phyloP scores from a whole-genome alignment of 2,797 vertebrate genomes.

The Enteromius radiatus region DNA sequence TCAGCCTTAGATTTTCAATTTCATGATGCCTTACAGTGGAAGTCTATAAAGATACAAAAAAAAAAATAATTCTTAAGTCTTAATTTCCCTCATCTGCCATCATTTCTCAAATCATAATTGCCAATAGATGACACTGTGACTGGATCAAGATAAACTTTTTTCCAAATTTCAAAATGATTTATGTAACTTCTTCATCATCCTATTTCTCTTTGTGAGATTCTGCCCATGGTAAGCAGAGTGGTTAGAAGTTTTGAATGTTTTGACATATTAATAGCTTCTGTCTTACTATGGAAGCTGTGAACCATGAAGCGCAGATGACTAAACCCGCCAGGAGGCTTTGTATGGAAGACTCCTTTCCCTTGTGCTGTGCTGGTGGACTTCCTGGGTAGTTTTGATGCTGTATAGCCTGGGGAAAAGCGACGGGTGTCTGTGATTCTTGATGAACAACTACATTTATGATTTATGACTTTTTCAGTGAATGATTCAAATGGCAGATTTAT shows the following conservation, averaged over 20 bases:
- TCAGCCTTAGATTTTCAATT: background rate
- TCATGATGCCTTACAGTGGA: background rate
- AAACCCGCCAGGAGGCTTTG: conserved; percentile 74
- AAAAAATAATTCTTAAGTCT: too few relatives aligned
- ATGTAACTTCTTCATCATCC: conserved; percentile 51
- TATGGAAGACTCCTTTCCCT: conserved; percentile 57
- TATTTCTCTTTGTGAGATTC: conserved; percentile 38
- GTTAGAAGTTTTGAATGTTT: conserved; percentile 73
- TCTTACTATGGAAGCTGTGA: conserved; percentile 72
- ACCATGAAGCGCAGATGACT: conserved; percentile 70
- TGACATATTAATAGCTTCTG: conserved; percentile 80
- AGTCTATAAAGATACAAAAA: conserved; percentile 1
- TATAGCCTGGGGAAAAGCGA: conserved; percentile 81
- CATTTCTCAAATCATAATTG: conserved; percentile 43
- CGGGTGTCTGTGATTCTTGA: conserved; percentile 84
- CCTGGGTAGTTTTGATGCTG: conserved; percentile 67
- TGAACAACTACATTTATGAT: conserved; percentile 81
- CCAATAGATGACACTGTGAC: conserved; percentile 32
- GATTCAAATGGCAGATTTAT: conserved; percentile 36
- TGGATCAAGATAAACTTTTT: conserved; percentile 38
- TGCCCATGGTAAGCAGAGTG: conserved; percentile 57
- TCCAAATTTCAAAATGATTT: conserved; percentile 60
- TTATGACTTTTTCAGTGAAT: conserved; percentile 58
- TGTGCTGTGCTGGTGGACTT: conserved; percentile 59
- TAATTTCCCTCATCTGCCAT: background rate